Conservation (phyloP, 2,888 invertebrate species). For the Hemaris fuciformis region DNA sequence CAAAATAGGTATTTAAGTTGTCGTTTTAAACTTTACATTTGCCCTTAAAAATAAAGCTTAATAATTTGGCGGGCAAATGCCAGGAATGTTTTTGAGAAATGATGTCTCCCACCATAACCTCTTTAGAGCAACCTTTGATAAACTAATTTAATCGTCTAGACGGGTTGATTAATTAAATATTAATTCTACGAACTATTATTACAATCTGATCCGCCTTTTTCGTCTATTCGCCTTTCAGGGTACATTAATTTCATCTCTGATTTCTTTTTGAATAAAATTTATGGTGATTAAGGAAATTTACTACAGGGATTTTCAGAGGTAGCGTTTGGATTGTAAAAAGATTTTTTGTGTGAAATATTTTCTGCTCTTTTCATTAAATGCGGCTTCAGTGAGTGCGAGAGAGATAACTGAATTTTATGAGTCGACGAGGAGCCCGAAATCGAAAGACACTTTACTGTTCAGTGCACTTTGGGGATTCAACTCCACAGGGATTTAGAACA, state of each 20-base stretch:
- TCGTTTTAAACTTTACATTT: not conserved
- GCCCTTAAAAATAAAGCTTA: not conserved
- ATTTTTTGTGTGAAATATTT: constrained; percentile 30
- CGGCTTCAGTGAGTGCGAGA: constrained; percentile 29
- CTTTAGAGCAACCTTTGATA: not conserved
- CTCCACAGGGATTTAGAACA: constrained; percentile 36
- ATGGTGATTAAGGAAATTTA: not conserved
- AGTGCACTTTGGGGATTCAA: constrained; percentile 51
- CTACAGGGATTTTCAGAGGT: not conserved
- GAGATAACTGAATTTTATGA: constrained; percentile 50
- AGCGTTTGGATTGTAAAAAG: constrained; percentile 18
- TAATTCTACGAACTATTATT: not conserved
- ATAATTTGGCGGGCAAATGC: not conserved
- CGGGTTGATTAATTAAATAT: constrained; percentile 8
- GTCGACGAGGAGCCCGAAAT: constrained; percentile 45
- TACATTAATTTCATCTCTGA: not conserved
- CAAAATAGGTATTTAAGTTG: not conserved
- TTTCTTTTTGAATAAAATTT: not conserved
- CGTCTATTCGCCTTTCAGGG: not conserved
- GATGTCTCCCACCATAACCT: not conserved
- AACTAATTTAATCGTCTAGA: constrained; percentile 11
- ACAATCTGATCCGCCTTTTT: not conserved
- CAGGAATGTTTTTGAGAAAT: not conserved
- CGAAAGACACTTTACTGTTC: constrained; percentile 57
- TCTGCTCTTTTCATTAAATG: constrained; percentile 34